phyloP scores from a whole-genome alignment of 1,140 invertebrate genomes.

The Drosophila pachea region DNA sequence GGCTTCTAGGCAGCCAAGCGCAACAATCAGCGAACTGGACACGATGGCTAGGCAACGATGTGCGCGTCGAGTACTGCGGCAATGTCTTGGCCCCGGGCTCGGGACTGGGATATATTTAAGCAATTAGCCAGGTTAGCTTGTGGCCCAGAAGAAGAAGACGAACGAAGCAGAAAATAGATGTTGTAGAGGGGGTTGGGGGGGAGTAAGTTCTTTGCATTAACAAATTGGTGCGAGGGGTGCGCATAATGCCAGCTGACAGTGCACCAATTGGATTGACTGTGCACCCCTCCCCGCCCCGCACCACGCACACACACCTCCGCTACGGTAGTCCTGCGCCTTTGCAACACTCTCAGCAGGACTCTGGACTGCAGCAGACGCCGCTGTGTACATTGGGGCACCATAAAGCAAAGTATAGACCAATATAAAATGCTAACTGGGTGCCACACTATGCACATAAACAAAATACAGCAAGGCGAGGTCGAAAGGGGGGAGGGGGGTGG shows the following conservation, averaged over 20 bases:
- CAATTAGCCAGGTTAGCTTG: conserved; percentile 40
- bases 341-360: conserved; percentile 36
- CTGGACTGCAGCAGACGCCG: neutral
- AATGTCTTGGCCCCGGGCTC: conserved; percentile 20
- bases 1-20: conserved; percentile 28
- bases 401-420: conserved; percentile 74
- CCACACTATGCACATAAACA: conserved; percentile 66
- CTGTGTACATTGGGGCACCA: conserved; percentile 63
- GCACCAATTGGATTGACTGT: conserved; percentile 26
- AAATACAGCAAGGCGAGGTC: conserved; percentile 31
- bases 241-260: conserved; percentile 35
- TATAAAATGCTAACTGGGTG: conserved; percentile 68
- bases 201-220: conserved; percentile 30
- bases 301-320: conserved; percentile 20
- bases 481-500: conserved; percentile 1
- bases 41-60: conserved; percentile 42
- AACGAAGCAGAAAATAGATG: no score
- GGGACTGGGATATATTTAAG: conserved; percentile 33
- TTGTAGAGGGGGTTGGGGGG: conserved; percentile 8
- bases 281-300: conserved; percentile 23
- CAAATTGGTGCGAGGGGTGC: conserved; percentile 4
- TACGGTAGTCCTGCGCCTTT: conserved; percentile 17
- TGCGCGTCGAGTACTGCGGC: conserved; percentile 11
- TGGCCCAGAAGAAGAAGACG: neutral
- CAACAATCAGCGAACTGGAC: conserved; percentile 48